Conservation (phyloP, 2,113 vertebrate species). For the Macheiramphus alcinus region DNA sequence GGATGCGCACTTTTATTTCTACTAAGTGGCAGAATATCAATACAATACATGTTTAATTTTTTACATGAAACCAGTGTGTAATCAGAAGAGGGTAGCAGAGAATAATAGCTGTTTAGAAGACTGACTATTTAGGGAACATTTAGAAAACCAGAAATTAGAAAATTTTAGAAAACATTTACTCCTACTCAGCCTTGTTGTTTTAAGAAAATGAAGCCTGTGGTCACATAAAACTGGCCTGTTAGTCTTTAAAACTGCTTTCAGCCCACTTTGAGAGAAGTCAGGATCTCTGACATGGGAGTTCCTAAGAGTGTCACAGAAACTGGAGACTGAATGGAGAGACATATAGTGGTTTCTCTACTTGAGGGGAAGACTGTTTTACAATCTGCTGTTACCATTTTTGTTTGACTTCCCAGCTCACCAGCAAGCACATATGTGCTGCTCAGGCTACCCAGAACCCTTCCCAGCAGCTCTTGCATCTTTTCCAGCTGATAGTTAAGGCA, state of each 20-base stretch:
- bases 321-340: neutral
- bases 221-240: neutral
- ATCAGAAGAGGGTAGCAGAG: neutral
- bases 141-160: neutral
- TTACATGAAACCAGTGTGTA: accelerated
- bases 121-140: neutral
- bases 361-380: neutral
- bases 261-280: neutral
- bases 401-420: neutral
- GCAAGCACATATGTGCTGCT: neutral
- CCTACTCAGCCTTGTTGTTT: neutral
- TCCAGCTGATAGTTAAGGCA: neutral
- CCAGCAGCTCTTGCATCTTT: neutral
- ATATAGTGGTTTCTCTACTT: neutral
- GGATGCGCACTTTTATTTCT: neutral
- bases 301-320: neutral
- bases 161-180: neutral
- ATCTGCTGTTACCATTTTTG: neutral
- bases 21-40: neutral
- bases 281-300: neutral
- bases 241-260: neutral
- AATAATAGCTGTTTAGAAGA: neutral
- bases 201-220: neutral
- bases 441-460: neutral
- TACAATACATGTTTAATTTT: neutral